phyloP scores from a whole-genome alignment of 2,113 vertebrate genomes.

The western clawed frog (Xenopus tropicalis) region DNA sequence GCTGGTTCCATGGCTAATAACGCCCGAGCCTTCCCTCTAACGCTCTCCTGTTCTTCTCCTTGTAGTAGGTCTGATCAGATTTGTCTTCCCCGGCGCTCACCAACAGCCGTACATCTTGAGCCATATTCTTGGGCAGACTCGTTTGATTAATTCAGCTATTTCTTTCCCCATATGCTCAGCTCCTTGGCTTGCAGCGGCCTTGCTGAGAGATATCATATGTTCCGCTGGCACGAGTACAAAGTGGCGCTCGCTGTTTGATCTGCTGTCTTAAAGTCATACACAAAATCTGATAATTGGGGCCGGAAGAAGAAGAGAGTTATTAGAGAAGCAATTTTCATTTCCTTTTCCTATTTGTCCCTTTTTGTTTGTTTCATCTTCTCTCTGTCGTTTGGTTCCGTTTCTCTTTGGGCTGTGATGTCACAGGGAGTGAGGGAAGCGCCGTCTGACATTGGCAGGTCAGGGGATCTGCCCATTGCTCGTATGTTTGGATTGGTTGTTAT shows the following conservation, averaged over 20 bases:
- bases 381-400: background rate
- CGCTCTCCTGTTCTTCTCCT: background rate
- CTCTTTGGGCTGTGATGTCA: too few relatives aligned
- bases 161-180: conserved; percentile 60
- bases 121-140: conserved; percentile 49
- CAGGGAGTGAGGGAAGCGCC: too few relatives aligned
- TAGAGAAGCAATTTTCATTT: conserved; percentile 79
- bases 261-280: conserved; percentile 76
- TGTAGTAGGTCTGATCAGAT: conserved; percentile 31
- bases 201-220: conserved; percentile 79
- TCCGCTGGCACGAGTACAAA: conserved; percentile 84
- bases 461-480: too few relatives aligned
- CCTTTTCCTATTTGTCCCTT: conserved; percentile 68
- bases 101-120: conserved; percentile 60
- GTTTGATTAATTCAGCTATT: conserved; percentile 49
- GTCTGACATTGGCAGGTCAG: too few relatives aligned
- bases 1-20: background rate
- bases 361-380: conserved; percentile 45
- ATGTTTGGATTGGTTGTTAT: too few relatives aligned
- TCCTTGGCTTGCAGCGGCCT: conserved; percentile 70
- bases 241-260: conserved; percentile 74
- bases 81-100: conserved; percentile 52
- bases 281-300: conserved; percentile 81
- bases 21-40: background rate
- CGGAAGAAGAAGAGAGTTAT: conserved; percentile 74